Conservation (phyloP, 2,888 invertebrate genomes). For the Mesoligia furuncula region DNA sequence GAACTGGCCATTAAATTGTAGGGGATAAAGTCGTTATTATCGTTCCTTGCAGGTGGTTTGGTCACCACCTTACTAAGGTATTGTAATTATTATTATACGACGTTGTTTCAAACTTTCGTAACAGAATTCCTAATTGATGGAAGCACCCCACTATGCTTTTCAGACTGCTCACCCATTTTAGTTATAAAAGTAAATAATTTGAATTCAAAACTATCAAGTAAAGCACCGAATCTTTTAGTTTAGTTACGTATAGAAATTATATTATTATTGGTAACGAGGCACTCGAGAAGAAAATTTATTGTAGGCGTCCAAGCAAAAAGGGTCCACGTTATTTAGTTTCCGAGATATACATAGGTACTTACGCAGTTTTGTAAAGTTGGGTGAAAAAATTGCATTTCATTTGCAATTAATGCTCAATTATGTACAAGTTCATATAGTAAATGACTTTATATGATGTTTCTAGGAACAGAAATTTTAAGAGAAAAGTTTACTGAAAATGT, state of each 20-base stretch:
- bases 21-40: background rate
- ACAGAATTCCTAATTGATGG: background rate
- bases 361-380: no score
- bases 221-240: no score
- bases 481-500: no score
- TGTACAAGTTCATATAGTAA: no score
- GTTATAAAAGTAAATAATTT: background rate
- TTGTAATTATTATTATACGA: background rate
- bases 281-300: slow-evolving; percentile 24
- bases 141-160: background rate
- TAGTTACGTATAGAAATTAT: slow-evolving; percentile 4
- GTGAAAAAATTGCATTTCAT: no score
- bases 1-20: background rate
- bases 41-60: background rate
- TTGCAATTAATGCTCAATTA: no score
- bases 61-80: background rate
- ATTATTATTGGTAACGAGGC: slow-evolving; percentile 14
- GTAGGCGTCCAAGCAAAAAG: no score
- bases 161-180: background rate
- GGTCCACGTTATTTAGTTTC: no score
- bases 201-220: slow-evolving; percentile 8
- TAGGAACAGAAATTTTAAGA: no score
- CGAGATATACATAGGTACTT: no score
- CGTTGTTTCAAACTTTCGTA: background rate
- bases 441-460: no score